Evolutionary conservation across 2,113 vertebrate genomes (phyloP).

Genomic region (Notothenia coriiceps): DNA sequence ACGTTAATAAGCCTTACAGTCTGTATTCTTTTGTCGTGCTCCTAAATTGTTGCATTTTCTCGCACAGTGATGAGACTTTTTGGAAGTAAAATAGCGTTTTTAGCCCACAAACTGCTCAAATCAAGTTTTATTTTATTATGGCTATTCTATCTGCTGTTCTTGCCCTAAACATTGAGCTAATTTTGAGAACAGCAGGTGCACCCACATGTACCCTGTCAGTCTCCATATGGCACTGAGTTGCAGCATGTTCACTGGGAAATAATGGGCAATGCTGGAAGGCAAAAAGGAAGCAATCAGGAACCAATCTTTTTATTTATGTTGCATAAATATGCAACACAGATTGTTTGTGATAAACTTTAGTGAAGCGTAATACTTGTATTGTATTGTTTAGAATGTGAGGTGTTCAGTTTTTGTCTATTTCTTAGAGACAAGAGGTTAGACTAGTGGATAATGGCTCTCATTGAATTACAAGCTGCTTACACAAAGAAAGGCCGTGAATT

Average conservation of each 20-base stretch:
- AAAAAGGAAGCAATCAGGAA: neutral
- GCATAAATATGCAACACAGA: neutral
- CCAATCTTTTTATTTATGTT: neutral
- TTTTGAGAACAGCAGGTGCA: conserved; percentile 56
- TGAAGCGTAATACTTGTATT: neutral
- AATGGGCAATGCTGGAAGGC: conserved; percentile 7
- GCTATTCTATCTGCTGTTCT: conserved; percentile 24
- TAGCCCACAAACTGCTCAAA: neutral
- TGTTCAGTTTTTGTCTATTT: conserved; percentile 13
- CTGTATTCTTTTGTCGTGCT: neutral
- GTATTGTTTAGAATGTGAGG: neutral
- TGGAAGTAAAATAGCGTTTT: neutral
- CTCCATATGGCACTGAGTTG: conserved; percentile 45
- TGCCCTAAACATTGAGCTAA: conserved; percentile 3
- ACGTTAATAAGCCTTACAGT: neutral
- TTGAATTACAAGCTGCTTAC: conserved; percentile 31
- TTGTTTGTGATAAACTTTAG: conserved; percentile 4
- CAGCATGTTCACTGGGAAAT: conserved; percentile 16
- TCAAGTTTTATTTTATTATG: conserved; percentile 33
- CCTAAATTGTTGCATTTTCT: neutral
- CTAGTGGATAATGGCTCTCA: neutral
- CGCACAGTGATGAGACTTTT: neutral
- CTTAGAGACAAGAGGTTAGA: neutral
- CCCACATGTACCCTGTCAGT: conserved; percentile 1
- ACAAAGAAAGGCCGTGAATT: conserved; percentile 29